Percentiles rank a stretch among this genome's conserved stretches.
Evolutionary conservation across 2,113 vertebrate genomes (phyloP).

Genomic region (Geococcyx californianus): DNA sequence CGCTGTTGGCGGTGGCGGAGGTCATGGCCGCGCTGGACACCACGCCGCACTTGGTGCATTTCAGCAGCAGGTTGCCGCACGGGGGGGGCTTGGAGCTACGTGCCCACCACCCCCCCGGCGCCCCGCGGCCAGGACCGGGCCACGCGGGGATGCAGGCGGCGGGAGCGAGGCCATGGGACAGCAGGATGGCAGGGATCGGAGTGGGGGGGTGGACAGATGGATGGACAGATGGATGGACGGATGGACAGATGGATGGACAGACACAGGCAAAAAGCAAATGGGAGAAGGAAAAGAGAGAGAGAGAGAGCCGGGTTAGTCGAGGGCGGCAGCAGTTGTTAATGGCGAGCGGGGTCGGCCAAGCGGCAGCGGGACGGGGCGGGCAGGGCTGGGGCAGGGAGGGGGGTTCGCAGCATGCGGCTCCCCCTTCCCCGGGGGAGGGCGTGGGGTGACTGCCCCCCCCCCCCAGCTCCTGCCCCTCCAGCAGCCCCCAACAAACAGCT

Average conservation of each 20-base stretch:
- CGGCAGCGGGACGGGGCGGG: background rate
- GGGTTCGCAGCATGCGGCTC: background rate
- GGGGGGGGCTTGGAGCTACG: conserved; percentile 73
- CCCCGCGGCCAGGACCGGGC: conserved; percentile 50
- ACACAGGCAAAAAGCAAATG: conserved; percentile 25
- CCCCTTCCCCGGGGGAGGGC: background rate
- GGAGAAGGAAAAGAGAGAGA: conserved; percentile 45
- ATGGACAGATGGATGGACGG: background rate
- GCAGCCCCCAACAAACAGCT: background rate
- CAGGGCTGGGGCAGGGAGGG: background rate
- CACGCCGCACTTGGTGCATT: conserved; percentile 97
- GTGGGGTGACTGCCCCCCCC: background rate
- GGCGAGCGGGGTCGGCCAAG: background rate
- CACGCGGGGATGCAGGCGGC: conserved; percentile 27
- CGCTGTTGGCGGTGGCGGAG: conserved; percentile 90
- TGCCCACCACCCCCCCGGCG: background rate
- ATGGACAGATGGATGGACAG: background rate
- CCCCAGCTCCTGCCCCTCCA: background rate
- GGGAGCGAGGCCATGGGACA: conserved; percentile 27
- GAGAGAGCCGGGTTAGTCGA: conserved; percentile 61
- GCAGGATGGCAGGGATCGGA: background rate
- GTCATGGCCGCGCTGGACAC: conserved; percentile 92
- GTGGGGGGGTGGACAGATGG: background rate
- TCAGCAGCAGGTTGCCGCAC: conserved; percentile 91
- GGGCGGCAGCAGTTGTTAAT: conserved; percentile 7